Conservation (phyloP, 2,113 vertebrate species). For the Pomatostomus ruficeps region DNA sequence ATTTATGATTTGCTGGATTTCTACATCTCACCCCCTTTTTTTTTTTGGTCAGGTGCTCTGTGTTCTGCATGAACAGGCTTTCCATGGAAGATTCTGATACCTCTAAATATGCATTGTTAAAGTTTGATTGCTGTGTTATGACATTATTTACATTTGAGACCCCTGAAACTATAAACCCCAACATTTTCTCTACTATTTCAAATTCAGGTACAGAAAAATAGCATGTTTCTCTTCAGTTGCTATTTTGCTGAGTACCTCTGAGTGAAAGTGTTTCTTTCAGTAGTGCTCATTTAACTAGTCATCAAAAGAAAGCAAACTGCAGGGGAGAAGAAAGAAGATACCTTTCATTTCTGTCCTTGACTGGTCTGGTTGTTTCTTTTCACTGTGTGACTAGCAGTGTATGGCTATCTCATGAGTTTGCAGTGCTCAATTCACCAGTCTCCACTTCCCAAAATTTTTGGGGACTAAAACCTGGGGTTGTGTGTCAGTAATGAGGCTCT, state of each 20-base stretch:
- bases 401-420: background rate
- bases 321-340: background rate
- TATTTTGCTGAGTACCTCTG: background rate
- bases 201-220: background rate
- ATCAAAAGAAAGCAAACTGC: background rate
- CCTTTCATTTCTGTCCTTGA: background rate
- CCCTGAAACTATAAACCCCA: background rate
- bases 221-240: background rate
- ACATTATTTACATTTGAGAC: background rate
- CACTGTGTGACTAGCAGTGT: too few species aligned
- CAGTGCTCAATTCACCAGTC: background rate
- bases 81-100: background rate
- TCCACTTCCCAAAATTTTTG: background rate
- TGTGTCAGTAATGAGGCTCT: background rate
- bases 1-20: background rate
- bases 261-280: background rate
- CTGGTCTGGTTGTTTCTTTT: background rate
- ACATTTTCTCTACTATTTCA: background rate
- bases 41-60: background rate
- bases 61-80: background rate
- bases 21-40: background rate
- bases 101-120: background rate
- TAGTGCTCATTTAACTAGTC: background rate
- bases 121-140: background rate
- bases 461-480: fast-evolving